Base-by-base conservation (phyloP, 2,888 invertebrate species). In the Deroplatys truncata region DNA sequence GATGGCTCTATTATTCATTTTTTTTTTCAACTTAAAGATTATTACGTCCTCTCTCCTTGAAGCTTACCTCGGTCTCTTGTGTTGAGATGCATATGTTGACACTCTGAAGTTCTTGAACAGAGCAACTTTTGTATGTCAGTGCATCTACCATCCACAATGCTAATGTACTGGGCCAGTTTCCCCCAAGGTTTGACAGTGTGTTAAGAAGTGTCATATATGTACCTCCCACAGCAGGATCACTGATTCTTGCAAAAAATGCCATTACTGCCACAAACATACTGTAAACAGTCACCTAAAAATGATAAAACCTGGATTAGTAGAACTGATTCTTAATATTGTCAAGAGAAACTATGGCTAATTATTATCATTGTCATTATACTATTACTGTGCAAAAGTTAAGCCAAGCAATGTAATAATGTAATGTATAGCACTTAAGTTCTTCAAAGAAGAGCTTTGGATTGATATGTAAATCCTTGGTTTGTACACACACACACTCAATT, bases 181-280 rank as follows among this genome's bases (percentile, higher is more conserved):
- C 98, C n/a, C 99, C 99, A 90, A 99, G 95, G 94, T 99, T 99
- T 86, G 97, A 96, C 31, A 99, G 95, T 0, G 99, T 99, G 93
- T 99, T 99, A 28, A 99, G 94, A 88, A 99, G 95, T 0, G 99
- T 99, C 99, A 99, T 99, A 93, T 99, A 99, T 0, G 99, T 99
- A 9, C 99, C 99, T 2, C 99, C 99, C 0, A 99, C 98, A 0
- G 97, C 95, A 0, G 99, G 98, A 93, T 99, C 99, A 90, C 99
- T 99, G 88, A 99, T 96, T 94, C 98, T 97, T 0, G 99, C 99
- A 93, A 98, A 98, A 94, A 99, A 99, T 16, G 99, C 98, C 99
- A 99, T 99, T 90, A 97, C 96, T 0, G 99, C 97, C 9, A 99
- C 99, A 93, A 98, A 99, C 98, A 99, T 99, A 92, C 98, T 97